phyloP scores from a whole-genome alignment of 2,797 vertebrate genomes.

The Clangula hyemalis region DNA sequence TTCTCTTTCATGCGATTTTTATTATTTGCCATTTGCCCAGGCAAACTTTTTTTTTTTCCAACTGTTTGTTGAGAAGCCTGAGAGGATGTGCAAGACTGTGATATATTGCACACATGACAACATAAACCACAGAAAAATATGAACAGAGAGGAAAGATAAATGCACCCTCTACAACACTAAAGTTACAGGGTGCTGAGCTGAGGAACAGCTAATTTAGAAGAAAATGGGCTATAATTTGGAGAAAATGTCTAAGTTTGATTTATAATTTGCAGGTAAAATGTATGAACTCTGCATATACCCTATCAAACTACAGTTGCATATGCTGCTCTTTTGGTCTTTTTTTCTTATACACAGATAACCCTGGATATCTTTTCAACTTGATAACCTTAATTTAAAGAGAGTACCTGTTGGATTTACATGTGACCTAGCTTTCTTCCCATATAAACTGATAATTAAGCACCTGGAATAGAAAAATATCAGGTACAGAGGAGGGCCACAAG shows the following conservation, averaged over 20 bases:
- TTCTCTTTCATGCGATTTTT: constrained; percentile 4
- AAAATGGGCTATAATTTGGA: background rate
- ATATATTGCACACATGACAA: background rate
- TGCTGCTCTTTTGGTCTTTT: background rate
- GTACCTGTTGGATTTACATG: background rate
- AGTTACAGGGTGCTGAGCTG: background rate
- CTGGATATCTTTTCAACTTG: background rate
- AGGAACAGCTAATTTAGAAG: background rate
- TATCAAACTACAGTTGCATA: background rate
- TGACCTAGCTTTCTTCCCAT: background rate
- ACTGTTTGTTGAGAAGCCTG: background rate
- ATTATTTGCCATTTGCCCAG: constrained; percentile 12
- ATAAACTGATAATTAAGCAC: background rate
- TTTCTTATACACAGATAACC: background rate
- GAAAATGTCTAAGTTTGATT: background rate
- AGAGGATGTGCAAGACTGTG: background rate
- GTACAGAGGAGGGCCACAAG: background rate
- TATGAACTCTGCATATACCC: background rate
- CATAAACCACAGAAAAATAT: background rate
- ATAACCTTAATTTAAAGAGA: background rate
- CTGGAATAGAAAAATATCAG: background rate
- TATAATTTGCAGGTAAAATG: constrained; percentile 18
- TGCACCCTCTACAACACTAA: background rate
- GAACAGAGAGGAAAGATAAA: constrained; percentile 11
- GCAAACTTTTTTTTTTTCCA: constrained; percentile 34